Conservation (phyloP, 1,140 invertebrate species). For the Drosophila tropicalis region DNA sequence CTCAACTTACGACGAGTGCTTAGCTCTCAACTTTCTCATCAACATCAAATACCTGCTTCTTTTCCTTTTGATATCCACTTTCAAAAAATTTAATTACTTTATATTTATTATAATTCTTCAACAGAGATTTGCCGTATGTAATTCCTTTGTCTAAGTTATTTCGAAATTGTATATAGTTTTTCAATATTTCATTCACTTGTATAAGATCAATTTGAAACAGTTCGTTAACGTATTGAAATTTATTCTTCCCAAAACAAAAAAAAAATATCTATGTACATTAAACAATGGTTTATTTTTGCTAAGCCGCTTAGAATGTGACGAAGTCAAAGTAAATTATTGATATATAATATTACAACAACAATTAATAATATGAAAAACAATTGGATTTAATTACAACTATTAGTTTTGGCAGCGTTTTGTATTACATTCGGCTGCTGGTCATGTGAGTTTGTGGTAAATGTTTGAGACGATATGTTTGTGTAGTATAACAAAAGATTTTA, state of each 20-base stretch:
- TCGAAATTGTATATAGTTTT: no score
- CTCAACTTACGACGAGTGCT: no score
- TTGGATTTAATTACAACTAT: slow-evolving; percentile 50
- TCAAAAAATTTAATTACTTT: no score
- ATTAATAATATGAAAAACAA: slow-evolving; percentile 37
- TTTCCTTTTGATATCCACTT: background rate
- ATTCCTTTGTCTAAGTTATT: no score
- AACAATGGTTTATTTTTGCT: slow-evolving; percentile 70
- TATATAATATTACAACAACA: slow-evolving; percentile 59
- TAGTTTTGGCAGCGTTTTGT: slow-evolving; percentile 39
- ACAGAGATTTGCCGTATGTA: slow-evolving; percentile 3
- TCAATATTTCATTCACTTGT: background rate
- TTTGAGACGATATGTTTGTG: slow-evolving; percentile 13
- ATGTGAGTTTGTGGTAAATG: slow-evolving; percentile 39
- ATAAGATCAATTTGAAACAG: slow-evolving; percentile 1
- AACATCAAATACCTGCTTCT: background rate
- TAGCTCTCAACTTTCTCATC: background rate
- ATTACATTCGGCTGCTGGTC: slow-evolving; percentile 51
- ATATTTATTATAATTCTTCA: no score
- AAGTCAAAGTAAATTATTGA: slow-evolving; percentile 74
- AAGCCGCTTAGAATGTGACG: slow-evolving; percentile 73
- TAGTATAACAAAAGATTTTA: background rate
- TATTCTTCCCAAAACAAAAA: slow-evolving; percentile 48
- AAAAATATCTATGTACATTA: slow-evolving; percentile 33
- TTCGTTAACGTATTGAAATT: slow-evolving; percentile 24